Evolutionary conservation across 2,113 vertebrate species (phyloP).

Genomic region (Rostratula benghalensis): DNA sequence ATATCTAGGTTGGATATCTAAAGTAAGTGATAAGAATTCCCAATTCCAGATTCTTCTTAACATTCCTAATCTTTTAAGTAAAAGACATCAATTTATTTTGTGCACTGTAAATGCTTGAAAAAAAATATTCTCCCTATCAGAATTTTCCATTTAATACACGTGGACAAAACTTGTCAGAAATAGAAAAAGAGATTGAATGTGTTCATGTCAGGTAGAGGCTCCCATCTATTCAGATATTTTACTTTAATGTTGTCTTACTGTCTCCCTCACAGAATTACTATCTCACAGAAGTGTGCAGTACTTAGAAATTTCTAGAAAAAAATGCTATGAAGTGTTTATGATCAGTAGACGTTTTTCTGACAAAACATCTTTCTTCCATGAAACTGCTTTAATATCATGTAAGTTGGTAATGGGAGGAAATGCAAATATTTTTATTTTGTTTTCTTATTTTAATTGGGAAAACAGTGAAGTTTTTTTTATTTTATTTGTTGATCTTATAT

Average conservation of each 20-base stretch:
- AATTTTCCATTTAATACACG: neutral
- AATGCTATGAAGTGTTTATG: neutral
- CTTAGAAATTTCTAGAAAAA: neutral
- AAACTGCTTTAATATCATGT: rapidly evolving
- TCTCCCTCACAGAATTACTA: neutral
- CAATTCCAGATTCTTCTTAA: neutral
- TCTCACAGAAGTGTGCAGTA: neutral
- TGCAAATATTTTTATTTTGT: neutral
- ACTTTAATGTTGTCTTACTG: neutral
- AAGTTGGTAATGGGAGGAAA: neutral
- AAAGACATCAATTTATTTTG: neutral
- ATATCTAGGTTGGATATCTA: neutral
- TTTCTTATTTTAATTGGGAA: neutral
- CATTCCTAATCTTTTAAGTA: neutral
- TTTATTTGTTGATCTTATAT: neutral
- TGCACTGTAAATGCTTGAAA: neutral
- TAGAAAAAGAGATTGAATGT: neutral
- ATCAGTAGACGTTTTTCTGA: neutral
- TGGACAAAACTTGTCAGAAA: neutral
- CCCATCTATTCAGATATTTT: neutral
- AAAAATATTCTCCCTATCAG: neutral
- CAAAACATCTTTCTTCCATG: neutral
- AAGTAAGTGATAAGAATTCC: neutral
- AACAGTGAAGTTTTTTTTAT: neutral
- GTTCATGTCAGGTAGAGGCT: neutral